These are phyloP conservation scores for Phalangium opilio DNA, from an alignment of 2,888 invertebrate genomes.

Conservation along the genomic window DNA sequence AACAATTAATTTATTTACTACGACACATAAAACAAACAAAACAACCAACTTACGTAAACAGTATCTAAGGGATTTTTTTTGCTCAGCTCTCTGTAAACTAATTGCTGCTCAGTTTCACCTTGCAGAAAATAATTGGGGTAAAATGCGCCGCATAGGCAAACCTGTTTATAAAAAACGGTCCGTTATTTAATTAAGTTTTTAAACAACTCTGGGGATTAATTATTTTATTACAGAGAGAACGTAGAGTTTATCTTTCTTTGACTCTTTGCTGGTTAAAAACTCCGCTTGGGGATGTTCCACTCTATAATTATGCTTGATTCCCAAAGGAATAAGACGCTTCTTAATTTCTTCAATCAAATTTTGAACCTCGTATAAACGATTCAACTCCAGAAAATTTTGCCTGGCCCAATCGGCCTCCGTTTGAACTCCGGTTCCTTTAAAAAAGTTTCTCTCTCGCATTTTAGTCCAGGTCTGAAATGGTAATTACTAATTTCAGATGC, in stretches of 20 bases:
- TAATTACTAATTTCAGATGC: conserved; percentile 1
- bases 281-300: conserved; percentile 25
- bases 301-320: conserved; percentile 36
- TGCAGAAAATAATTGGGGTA: conserved; percentile 79
- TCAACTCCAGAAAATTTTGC: conserved; percentile 50
- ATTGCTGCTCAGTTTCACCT: conserved; percentile 45
- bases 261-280: neutral
- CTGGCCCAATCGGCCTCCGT: conserved; percentile 49
- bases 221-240: neutral
- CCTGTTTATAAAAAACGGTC: conserved; percentile 31
- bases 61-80: conserved; percentile 63
- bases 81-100: conserved; percentile 47
- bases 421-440: conserved; percentile 32
- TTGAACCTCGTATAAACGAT: conserved; percentile 46
- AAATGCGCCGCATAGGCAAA: conserved; percentile 71
- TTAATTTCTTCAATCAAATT: conserved; percentile 54
- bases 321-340: conserved; percentile 41
- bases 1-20: too few species aligned
- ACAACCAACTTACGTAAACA: conserved; percentile 44
- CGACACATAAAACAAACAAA: too few species aligned
- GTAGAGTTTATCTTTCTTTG: neutral
- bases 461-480: conserved; percentile 51
- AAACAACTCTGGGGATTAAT: too few species aligned
- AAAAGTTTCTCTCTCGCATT: conserved; percentile 43
- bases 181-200: neutral